Base-by-base conservation (phyloP, 2,797 vertebrate genomes). In the Bradypodion pumilum region DNA sequence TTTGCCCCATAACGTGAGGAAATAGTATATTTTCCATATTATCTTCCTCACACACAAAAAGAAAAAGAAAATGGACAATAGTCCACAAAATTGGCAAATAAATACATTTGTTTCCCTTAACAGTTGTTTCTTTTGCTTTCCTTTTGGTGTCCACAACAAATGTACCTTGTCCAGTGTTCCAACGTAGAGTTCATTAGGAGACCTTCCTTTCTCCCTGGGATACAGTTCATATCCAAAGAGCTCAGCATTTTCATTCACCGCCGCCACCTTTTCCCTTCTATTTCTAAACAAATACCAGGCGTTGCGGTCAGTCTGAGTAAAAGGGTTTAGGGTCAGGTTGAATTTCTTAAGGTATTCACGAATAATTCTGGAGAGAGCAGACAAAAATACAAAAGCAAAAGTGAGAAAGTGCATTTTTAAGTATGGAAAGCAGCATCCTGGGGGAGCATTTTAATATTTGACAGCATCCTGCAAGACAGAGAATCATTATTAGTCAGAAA, bases 201-300 rank as follows among this genome's bases (percentile, higher is more conserved):
- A 84, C 83, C 91, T 89, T 1, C 89, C 87, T 23, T 70, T 52
- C 73, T 93, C 91, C 1, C 21, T 27, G 2, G 82, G 66, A 29
- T 3, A 32, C 7, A 94, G n/a, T 0, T 27, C 7, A 72, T 92
- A 93, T 21, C 82, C 83, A 72, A 93, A 92, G 2, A 86, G 66
- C 19, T 87, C 40, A 19, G 91, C 79, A 2, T 86, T 78, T 27
- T 59, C 78, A 25, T 70, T 81, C 6, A 89, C 80, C 0, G 66
- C 80, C 35, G 44, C 81, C 0, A 60, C 10, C 6, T 68, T 81
- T 80, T 80, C 78, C 69, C 86, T 83, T 15, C 90, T 74, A 8
- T 92, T 86, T 0, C 90, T 92, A 73, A 93, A 32, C 25, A 93
- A 76, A 73, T 89, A 90, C 81, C 92, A 87, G 68, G 88, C 89